Base-by-base conservation (phyloP, 2,888 invertebrate species). In the Bembecia ichneumoniformis region DNA sequence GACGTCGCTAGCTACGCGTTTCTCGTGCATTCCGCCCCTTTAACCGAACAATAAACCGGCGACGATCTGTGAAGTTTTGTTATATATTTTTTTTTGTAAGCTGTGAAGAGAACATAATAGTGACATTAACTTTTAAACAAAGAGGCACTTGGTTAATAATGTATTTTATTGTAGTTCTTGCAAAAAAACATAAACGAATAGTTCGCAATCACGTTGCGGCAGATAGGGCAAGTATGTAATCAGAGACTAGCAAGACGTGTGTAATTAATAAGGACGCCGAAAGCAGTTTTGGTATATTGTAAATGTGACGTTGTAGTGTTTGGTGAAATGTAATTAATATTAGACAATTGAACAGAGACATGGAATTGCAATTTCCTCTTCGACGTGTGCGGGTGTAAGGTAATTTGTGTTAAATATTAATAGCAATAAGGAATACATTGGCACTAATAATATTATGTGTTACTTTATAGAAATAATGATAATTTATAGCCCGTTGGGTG, bases 11-110 rank as follows among this genome's bases (percentile, higher is more conserved):
- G 51, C 47, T 52, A 57, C 58, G 59, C 64, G 61, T 54, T 35
- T 46, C 46, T 46, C 20, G 17, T 58, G 58, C 58, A 60, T 58
- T 63, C 62, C 62, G 67, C 63, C 68, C 59, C 60, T 67, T 40
- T 20, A 40, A 65, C 65, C 71, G 75, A 71, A 77, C 77, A 78
- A 78, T 73, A 77, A 76, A 64, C 68, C 74, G 77, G 71, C 78
- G 75, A 69, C 73, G 75, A 70, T 71, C 75, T 66, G 77, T 71
- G 67, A 63, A 71, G 74, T 79, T 77, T 78, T 80, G 77, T 81
- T 81, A 69, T 81, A 69, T 28, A 28, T 28, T 77, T 77, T 78
- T 78, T 51, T 80, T 77, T 73, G 71, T 68, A 65, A 59, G 58
- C 74, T 73, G 81, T 83, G 80, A 76, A 76, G 74, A 72, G 76